Percentiles rank a stretch among this genome's conserved stretches.
phyloP scores from a whole-genome alignment of 2,797 vertebrate species.

The Pipistrellus kuhlii region DNA sequence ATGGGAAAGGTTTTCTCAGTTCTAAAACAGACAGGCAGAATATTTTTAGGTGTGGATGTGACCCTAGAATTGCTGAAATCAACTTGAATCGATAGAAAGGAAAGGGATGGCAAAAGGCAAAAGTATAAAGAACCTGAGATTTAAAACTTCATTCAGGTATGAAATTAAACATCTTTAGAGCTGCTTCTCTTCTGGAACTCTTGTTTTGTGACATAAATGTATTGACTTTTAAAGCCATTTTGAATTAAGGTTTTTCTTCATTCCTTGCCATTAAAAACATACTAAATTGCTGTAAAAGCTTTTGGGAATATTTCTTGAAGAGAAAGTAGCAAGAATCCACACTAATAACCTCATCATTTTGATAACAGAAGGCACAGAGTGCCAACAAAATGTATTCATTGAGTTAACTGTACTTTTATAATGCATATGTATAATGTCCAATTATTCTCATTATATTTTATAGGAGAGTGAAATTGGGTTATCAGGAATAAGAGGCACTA shows the following conservation, averaged over 20 bases:
- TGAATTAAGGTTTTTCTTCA: not conserved
- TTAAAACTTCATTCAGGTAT: not conserved
- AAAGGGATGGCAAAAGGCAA: not conserved
- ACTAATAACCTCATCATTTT: not conserved
- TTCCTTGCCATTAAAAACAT: not conserved
- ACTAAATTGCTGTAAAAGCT: not conserved
- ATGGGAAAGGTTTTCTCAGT: not conserved
- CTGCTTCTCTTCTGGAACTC: not conserved
- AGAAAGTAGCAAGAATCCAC: not conserved
- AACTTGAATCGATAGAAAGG: not conserved
- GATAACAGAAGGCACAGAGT: not conserved
- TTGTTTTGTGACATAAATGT: not conserved
- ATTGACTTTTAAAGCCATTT: slow-evolving; percentile 23
- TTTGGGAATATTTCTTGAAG: not conserved
- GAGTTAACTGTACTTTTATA: not conserved
- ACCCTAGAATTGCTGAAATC: not conserved
- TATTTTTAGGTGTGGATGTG: not conserved
- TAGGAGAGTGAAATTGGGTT: not conserved
- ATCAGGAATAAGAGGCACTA: not conserved
- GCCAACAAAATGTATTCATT: not conserved
- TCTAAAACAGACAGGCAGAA: not conserved
- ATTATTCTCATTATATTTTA: not conserved
- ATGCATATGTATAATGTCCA: not conserved
- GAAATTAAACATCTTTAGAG: not conserved
- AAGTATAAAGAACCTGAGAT: not conserved